Base-by-base conservation (phyloP, 2,888 invertebrate species). In the Orthosia gothica region DNA sequence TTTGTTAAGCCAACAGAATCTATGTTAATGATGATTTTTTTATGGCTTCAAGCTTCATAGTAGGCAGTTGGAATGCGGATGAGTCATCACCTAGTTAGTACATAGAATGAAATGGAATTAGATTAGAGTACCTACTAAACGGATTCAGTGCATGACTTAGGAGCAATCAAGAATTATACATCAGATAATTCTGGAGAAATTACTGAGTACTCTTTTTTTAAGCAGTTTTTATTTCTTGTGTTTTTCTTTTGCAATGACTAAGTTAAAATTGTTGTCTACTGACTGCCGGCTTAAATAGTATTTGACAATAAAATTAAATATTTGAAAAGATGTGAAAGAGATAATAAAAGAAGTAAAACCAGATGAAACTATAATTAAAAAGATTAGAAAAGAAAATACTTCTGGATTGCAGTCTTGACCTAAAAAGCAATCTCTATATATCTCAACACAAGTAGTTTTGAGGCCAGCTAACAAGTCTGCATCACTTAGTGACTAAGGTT, bases 61-160 rank as follows among this genome's bases (percentile, higher is more conserved):
- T 68, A 69, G 55, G 54, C 63, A 59, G 65, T 61, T 78, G 89
- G 88, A 84, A 89, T 88, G 85, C 54, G 26, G 63, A 71, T 88
- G 89, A 90, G 68, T 89, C 89, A 89, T 68, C 55, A 76, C 61
- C 64, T 58, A 58, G 66, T 54, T 58, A 59, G 50, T 72, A 50
- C 23, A 79, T 83, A 84, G 76, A 84, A 86, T 87, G 82, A 74
- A 87, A 86, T 87, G 80, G 87, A 87, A 87, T 88, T 87, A 90
- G 85, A 88, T 81, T 83, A 86, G 74, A 82, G 85, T 81, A 80
- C 78, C 68, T 80, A 79, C 74, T 65, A 73, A 81, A 79, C 82
- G 68, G 76, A 84, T 85, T 79, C 76, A 70, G 55, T 69, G 49
- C 63, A 78, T 83, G 83, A 86, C 64, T 83, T 74, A 81, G 62